Conservation (phyloP, 2,113 vertebrate species). For the Casuarius casuarius region DNA sequence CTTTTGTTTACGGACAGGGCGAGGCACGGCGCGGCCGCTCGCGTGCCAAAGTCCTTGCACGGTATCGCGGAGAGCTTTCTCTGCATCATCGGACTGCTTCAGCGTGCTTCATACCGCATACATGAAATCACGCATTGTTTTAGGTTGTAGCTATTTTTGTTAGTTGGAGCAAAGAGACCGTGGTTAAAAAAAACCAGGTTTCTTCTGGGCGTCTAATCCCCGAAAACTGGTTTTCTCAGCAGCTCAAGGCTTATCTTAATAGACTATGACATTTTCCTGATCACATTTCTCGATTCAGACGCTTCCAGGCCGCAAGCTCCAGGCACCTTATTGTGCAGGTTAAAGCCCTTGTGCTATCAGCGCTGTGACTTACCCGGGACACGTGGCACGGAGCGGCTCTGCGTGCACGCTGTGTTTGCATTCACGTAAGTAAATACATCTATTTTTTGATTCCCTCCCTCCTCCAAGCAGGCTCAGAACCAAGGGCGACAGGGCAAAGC, state of each 20-base stretch:
- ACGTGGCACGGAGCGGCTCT: not conserved
- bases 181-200: not conserved
- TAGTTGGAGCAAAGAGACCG: not conserved
- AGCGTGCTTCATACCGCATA: not conserved
- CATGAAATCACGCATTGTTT: constrained; percentile 25
- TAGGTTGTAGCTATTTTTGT: not conserved
- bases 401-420: not conserved
- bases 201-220: not conserved
- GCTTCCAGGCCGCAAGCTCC: not conserved
- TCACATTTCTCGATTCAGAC: not conserved
- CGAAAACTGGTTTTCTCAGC: not conserved
- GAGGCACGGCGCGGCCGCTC: not conserved
- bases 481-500: accelerated
- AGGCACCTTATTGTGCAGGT: accelerated
- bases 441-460: not conserved
- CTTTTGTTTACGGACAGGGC: constrained; percentile 41
- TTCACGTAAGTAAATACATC: accelerated
- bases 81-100: not conserved
- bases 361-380: no score
- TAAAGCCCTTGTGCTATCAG: not conserved
- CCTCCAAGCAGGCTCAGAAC: not conserved
- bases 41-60: constrained; percentile 22
- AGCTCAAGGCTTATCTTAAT: not conserved
- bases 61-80: not conserved
- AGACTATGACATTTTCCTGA: not conserved